Conservation (phyloP, 2,113 vertebrate genomes). For the Propithecus coquereli region DNA sequence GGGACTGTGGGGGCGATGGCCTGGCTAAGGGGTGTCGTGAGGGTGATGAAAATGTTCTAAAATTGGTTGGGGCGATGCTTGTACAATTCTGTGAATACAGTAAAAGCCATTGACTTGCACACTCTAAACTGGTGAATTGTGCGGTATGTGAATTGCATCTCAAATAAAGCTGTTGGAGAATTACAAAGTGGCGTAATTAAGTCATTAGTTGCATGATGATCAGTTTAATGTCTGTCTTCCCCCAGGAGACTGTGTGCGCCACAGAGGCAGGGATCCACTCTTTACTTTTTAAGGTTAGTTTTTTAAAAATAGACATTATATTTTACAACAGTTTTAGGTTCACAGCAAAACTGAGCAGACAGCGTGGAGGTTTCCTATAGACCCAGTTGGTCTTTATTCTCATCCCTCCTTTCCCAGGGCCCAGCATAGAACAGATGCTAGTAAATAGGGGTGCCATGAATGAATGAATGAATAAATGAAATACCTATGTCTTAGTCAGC, state of each 20-base stretch:
- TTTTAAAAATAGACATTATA: not conserved
- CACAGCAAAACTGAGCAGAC: not conserved
- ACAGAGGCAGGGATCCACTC: not conserved
- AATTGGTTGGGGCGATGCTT: rapidly evolving
- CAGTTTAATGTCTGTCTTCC: not conserved
- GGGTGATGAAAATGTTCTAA: not conserved
- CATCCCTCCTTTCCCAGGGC: not conserved
- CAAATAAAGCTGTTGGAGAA: not conserved
- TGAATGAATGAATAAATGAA: not conserved
- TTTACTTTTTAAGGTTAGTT: not conserved
- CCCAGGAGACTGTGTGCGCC: not conserved
- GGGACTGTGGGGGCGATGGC: rapidly evolving
- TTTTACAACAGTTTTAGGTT: not conserved
- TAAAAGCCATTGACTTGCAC: not conserved
- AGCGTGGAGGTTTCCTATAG: not conserved
- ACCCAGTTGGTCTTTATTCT: not conserved
- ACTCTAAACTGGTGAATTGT: not conserved
- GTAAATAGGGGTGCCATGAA: not conserved
- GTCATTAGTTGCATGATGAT: not conserved
- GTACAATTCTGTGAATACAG: not conserved
- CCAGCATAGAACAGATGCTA: rapidly evolving
- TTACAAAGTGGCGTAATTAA: not conserved
- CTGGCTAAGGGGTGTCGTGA: rapidly evolving
- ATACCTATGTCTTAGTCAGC: not conserved
- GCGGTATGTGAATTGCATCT: not conserved